Conservation (phyloP, 2,797 vertebrate genomes). For the Semaprochilodus insignis region DNA sequence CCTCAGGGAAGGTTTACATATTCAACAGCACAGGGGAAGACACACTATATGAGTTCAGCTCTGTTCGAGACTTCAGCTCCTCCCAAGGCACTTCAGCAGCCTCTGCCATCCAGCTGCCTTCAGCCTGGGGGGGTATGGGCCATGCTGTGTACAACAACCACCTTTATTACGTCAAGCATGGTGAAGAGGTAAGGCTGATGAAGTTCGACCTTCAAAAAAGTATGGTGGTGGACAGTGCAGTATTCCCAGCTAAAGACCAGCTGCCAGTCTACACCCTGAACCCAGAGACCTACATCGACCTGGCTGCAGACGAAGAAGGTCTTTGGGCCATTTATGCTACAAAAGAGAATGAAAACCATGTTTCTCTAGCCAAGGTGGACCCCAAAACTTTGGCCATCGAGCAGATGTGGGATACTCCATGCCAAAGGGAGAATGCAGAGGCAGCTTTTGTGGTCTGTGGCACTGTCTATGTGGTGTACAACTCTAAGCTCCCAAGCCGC, state of each 20-base stretch:
- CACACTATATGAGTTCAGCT: conserved; percentile 85
- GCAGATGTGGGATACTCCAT: conserved; percentile 97
- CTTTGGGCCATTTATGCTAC: conserved; percentile 96
- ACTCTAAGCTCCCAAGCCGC: conserved; percentile 91
- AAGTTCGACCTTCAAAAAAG: conserved; percentile 88
- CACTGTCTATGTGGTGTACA: conserved; percentile 94
- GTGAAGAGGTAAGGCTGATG: conserved; percentile 84
- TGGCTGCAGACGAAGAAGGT: conserved; percentile 92
- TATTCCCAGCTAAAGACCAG: conserved; percentile 88
- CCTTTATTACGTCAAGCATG: conserved; percentile 87
- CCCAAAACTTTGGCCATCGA: conserved; percentile 86
- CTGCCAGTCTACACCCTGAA: conserved; percentile 81
- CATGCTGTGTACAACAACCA: conserved; percentile 87
- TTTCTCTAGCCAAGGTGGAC: conserved; percentile 94
- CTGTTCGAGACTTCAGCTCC: conserved; percentile 88
- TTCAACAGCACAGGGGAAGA: conserved; percentile 88
- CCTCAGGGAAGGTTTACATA: conserved; percentile 88
- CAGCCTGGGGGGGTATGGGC: conserved; percentile 89
- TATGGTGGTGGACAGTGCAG: conserved; percentile 85
- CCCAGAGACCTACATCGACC: conserved; percentile 88
- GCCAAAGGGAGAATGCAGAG: conserved; percentile 92
- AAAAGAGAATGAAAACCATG: conserved; percentile 84
- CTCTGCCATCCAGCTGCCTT: conserved; percentile 85
- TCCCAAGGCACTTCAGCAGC: conserved; percentile 83
- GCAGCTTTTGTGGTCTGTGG: conserved; percentile 94